Evolutionary conservation across 2,797 vertebrate genomes (phyloP).

Genomic region (Labroides dimidiatus): DNA sequence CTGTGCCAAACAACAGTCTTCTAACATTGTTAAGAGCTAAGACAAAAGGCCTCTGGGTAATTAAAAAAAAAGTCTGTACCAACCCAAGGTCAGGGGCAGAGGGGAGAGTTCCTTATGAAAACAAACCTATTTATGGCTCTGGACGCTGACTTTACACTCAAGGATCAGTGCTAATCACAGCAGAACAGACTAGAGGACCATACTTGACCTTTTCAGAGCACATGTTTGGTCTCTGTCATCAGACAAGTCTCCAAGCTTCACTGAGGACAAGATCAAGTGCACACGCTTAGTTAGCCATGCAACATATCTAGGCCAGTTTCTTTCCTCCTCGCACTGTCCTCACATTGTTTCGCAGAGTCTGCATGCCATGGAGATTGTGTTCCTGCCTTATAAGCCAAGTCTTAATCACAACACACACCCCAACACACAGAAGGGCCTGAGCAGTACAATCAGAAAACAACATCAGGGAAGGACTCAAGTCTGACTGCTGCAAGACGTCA

Average conservation of each 20-base stretch:
- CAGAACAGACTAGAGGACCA: constrained; percentile 21
- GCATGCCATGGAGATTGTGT: neutral
- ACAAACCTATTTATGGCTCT: constrained; percentile 51
- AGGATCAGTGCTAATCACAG: constrained; percentile 27
- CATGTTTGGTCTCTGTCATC: constrained; percentile 16
- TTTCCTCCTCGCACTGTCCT: neutral
- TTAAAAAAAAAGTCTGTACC: constrained; percentile 28
- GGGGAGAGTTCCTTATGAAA: constrained; percentile 48
- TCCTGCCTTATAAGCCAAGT: neutral
- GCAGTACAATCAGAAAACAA: constrained; percentile 7
- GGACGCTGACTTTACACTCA: constrained; percentile 6
- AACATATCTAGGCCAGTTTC: constrained; percentile 10
- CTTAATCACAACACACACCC: neutral
- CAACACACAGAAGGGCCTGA: too few relatives aligned
- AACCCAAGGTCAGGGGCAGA: constrained; percentile 3
- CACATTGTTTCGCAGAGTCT: constrained; percentile 7
- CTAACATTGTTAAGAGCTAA: constrained; percentile 9
- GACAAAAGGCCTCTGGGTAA: constrained; percentile 11
- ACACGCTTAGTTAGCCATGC: constrained; percentile 26
- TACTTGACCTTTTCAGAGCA: constrained; percentile 34
- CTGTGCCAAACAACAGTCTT: neutral
- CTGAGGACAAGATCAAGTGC: constrained; percentile 17
- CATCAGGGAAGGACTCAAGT: constrained; percentile 6
- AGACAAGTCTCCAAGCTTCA: constrained; percentile 22
- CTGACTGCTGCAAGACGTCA: neutral